These are phyloP conservation scores for Tretioscincus oriximinensis DNA, from an alignment of 2,113 vertebrate genomes.

Conservation along the genomic window DNA sequence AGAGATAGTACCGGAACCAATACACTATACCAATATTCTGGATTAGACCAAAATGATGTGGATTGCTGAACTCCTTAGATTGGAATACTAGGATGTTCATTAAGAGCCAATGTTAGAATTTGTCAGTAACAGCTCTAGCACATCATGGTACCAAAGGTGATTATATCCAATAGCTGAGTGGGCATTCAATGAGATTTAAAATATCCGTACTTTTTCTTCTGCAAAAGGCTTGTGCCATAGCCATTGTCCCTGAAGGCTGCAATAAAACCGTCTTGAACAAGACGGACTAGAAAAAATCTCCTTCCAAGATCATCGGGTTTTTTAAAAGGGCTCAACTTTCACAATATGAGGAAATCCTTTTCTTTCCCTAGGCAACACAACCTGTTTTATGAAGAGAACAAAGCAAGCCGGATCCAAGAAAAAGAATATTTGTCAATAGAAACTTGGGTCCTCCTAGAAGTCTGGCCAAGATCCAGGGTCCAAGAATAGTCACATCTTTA, in stretches of 20 bases:
- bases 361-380: constrained; percentile 21
- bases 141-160: not conserved
- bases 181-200: not conserved
- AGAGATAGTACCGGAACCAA: no score
- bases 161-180: not conserved
- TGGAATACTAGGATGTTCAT: no score
- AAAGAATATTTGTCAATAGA: constrained; percentile 38
- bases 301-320: not conserved
- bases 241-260: no score
- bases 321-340: constrained; percentile 6
- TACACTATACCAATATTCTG: no score
- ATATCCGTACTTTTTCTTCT: not conserved
- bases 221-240: not conserved
- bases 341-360: constrained; percentile 29
- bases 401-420: constrained; percentile 30
- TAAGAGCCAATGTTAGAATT: not conserved
- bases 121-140: not conserved
- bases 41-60: no score
- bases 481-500: constrained; percentile 9
- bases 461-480: constrained; percentile 28
- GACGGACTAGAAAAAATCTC: constrained; percentile 16
- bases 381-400: constrained; percentile 8
- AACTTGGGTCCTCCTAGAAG: not conserved
- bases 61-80: no score
- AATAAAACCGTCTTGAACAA: not conserved